These are phyloP conservation scores for Rhagium mordax DNA, from an alignment of 2,888 invertebrate species.

Conservation along the genomic window DNA sequence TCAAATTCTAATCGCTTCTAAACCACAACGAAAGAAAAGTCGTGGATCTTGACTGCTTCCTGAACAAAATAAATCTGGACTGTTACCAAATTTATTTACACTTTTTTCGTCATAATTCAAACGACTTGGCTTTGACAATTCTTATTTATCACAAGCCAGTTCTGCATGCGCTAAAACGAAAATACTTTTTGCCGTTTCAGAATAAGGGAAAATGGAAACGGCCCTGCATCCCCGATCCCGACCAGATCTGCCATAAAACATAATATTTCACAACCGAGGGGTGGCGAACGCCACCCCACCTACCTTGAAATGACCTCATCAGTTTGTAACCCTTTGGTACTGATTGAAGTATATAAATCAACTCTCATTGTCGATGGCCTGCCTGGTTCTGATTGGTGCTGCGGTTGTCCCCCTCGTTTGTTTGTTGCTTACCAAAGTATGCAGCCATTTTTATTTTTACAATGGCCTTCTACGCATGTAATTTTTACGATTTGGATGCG, in stretches of 20 bases:
- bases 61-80: too few relatives aligned
- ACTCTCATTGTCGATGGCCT: conserved; percentile 60
- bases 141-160: not conserved
- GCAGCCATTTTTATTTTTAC: conserved; percentile 57
- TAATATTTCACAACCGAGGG: conserved; percentile 29
- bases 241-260: conserved; percentile 6
- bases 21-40: too few relatives aligned
- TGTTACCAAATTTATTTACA: not conserved
- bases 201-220: conserved; percentile 1
- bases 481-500: conserved; percentile 12
- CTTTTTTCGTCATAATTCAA: not conserved
- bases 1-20: too few relatives aligned
- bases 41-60: too few relatives aligned
- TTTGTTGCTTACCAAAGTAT: conserved; percentile 53
- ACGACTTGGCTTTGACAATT: not conserved
- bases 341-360: conserved; percentile 67
- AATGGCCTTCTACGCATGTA: conserved; percentile 29
- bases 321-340: conserved; percentile 63
- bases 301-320: conserved; percentile 65
- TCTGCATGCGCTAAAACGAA: not conserved
- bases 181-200: not conserved
- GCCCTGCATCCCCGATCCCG: conserved; percentile 4
- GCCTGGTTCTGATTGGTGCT: conserved; percentile 59
- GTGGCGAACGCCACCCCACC: conserved; percentile 43
- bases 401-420: conserved; percentile 49